Evolutionary conservation across 1,140 invertebrate species (phyloP).

Genomic region (Aplysia californica): DNA sequence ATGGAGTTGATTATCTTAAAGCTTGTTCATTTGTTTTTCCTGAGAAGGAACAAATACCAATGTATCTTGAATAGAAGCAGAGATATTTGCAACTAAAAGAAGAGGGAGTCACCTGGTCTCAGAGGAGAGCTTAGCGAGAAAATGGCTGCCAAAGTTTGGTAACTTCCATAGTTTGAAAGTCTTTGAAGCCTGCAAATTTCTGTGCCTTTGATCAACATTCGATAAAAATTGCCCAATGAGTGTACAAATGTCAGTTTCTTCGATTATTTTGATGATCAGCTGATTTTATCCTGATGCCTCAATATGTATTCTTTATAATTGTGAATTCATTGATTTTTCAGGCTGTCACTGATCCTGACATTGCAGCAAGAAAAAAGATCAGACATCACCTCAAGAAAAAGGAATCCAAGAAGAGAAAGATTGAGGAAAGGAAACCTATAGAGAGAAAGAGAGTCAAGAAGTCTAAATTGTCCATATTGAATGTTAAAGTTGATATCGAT

Average conservation of each 20-base stretch:
- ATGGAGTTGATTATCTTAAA: too few relatives aligned
- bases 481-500: slow-evolving; percentile 19
- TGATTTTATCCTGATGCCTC: neutral
- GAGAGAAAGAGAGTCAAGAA: slow-evolving; percentile 52
- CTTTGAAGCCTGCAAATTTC: too few relatives aligned
- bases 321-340: slow-evolving; percentile 44
- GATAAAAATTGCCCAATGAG: neutral
- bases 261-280: neutral
- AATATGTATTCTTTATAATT: neutral
- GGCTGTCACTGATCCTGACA: slow-evolving; percentile 81
- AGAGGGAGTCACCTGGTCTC: too few relatives aligned
- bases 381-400: slow-evolving; percentile 81
- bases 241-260: neutral
- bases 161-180: neutral
- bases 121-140: too few relatives aligned
- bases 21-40: too few relatives aligned
- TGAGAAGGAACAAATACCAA: too few relatives aligned
- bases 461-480: slow-evolving; percentile 36
- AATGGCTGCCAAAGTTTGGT: neutral
- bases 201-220: neutral
- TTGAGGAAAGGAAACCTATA: slow-evolving; percentile 43
- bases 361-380: slow-evolving; percentile 81
- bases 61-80: too few relatives aligned
- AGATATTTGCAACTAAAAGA: too few relatives aligned
- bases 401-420: slow-evolving; percentile 74